A percentile compares a stretch with the other conserved stretches of the same genome.
These are phyloP conservation scores for Drosophila athabasca DNA, from an alignment of 1,140 invertebrate genomes.

Conservation along the genomic window DNA sequence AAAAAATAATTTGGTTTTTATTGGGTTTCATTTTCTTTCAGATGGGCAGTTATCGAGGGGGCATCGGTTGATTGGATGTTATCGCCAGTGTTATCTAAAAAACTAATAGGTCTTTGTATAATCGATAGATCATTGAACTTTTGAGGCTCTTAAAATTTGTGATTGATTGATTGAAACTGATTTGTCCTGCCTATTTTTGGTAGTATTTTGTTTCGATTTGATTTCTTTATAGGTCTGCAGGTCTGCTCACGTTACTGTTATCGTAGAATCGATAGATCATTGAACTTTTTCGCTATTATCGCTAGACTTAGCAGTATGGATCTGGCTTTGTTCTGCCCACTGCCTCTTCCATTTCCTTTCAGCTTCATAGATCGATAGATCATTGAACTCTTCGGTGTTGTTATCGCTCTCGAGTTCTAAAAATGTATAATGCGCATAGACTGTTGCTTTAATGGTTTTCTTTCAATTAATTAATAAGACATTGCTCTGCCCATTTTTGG, in stretches of 20 bases:
- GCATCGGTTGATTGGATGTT: slow-evolving; percentile 40
- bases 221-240: too few species aligned
- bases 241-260: too few species aligned
- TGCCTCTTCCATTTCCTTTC: too few species aligned
- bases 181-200: too few species aligned
- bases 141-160: background rate
- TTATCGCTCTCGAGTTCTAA: too few species aligned
- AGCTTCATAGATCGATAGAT: too few species aligned
- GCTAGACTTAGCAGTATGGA: too few species aligned
- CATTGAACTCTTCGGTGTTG: slow-evolving; percentile 3
- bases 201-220: too few species aligned
- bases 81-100: slow-evolving; percentile 17
- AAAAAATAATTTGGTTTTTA: background rate
- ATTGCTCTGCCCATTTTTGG: slow-evolving; percentile 36
- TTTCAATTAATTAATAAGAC: slow-evolving; percentile 39
- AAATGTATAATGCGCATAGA: too few species aligned
- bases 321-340: slow-evolving; percentile 9
- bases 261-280: too few species aligned
- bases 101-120: background rate
- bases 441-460: background rate
- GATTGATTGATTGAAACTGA: background rate
- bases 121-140: slow-evolving; percentile 47
- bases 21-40: slow-evolving; percentile 1
- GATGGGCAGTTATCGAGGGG: background rate
- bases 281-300: too few species aligned